Evolutionary conservation across 1,140 invertebrate genomes (phyloP).

Genomic region (Diabrotica undecimpunctata): DNA sequence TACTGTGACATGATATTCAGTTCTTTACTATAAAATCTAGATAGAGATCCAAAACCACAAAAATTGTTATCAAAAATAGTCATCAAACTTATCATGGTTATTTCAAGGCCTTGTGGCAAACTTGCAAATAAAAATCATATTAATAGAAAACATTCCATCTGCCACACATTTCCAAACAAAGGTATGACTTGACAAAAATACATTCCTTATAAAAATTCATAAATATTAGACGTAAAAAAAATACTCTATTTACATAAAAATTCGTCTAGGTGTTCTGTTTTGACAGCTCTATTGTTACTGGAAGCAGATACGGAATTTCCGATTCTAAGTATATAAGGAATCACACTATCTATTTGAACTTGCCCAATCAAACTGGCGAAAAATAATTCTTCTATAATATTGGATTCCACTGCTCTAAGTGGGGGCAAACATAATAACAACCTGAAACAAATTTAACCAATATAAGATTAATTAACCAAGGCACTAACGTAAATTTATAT

Average conservation of each 20-base stretch:
- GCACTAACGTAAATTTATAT: background rate
- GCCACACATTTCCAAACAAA: too few species aligned
- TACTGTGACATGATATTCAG: too few species aligned
- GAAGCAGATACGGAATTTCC: constrained; percentile 40
- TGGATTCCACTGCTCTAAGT: constrained; percentile 71
- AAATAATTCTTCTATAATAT: constrained; percentile 87
- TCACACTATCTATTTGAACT: constrained; percentile 86
- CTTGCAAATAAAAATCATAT: too few species aligned
- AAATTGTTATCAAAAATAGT: too few species aligned
- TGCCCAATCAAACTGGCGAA: constrained; percentile 89
- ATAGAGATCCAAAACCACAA: too few species aligned
- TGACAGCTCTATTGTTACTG: constrained; percentile 35
- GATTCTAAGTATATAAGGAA: constrained; percentile 88
- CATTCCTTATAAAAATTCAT: too few species aligned
- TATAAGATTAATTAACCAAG: too few species aligned
- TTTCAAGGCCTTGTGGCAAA: too few species aligned
- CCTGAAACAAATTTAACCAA: constrained; percentile 27
- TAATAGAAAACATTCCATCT: too few species aligned
- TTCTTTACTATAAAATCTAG: too few species aligned
- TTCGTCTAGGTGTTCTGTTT: constrained; percentile 40
- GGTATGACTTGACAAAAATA: too few species aligned
- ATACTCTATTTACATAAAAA: constrained; percentile 33
- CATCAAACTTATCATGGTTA: too few species aligned
- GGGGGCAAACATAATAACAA: constrained; percentile 71
- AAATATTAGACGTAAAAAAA: constrained; percentile 7